phyloP scores from a whole-genome alignment of 2,888 invertebrate species.

The Augochlorella aurata region DNA sequence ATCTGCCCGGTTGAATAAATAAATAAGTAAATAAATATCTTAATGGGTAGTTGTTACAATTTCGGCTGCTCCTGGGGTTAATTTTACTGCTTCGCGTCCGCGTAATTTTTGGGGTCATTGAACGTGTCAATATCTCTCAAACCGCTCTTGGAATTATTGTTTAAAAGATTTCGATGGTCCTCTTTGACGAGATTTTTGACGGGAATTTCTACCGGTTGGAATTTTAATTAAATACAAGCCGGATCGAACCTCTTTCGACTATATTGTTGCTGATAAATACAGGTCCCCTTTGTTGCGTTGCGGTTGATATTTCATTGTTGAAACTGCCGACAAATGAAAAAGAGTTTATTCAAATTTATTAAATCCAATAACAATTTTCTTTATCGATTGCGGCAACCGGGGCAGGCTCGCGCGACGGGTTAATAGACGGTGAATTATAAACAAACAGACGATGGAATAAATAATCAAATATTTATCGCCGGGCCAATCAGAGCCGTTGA shows the following conservation, averaged over 20 bases:
- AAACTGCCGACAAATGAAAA: neutral
- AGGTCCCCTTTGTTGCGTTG: neutral
- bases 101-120: no score
- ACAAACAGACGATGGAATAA: neutral
- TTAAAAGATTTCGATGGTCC: no score
- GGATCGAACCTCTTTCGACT: neutral
- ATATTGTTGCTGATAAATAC: neutral
- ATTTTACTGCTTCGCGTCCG: no score
- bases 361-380: neutral
- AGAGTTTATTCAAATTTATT: neutral
- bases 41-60: no score
- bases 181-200: no score
- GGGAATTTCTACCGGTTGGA: neutral
- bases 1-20: no score
- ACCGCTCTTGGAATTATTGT: no score
- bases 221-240: neutral
- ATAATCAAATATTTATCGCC: neutral
- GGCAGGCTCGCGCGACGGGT: no score
- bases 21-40: no score
- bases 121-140: no score
- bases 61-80: no score
- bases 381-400: neutral
- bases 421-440: neutral
- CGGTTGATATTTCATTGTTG: neutral
- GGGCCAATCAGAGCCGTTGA: neutral